Base-by-base conservation (phyloP, 2,797 vertebrate genomes). In the Gastrophryne carolinensis region DNA sequence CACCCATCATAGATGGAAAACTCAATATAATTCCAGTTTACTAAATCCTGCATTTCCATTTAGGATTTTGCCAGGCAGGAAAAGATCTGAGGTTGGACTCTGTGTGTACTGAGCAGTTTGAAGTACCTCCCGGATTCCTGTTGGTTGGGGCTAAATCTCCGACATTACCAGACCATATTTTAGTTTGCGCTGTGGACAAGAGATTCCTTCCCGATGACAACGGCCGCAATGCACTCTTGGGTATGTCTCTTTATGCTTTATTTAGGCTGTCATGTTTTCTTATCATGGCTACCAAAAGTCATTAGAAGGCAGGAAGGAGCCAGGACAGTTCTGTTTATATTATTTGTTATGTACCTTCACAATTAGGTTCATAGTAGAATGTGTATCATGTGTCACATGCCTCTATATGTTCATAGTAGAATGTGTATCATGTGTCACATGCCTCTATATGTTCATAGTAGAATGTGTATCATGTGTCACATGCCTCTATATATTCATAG, bases 51-150 rank as follows among this genome's bases (percentile, higher is more conserved):
- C 7, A 76, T 17, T 15, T 32, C 57, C 56, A 78, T 64, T 30
- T 71, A 93, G 91, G 98, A 61, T 99, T 98, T 85, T 99, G 98
- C 84, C 98, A 97, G 87, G 93, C 94, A 0, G 97, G 97, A 60
- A 95, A 94, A 83, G 97, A 98, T 82, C 85, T 99, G 79, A 93
- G 96, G 21, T 87, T 99, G 3, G 84, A 89, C 37, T 95, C 94
- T 0, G 81, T 99, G 81, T 92, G 91, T 53, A 91, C 83, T 0
- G 95, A 96, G 77, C 86, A 89, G 56, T 85, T 97, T 44, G 96
- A 99, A 1, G 89, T 97, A 7, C 93, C 94, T 0, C 82, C 92
- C 0, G 97, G 94, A 44, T 98, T 98, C 83, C 84, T 95, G 75
- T 86, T 99, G 8, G 93, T 99, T 4, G 98, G 97, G 15, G 93